These are phyloP conservation scores for Sesia bembeciformis DNA, from an alignment of 2,888 invertebrate genomes.

Conservation along the genomic window DNA sequence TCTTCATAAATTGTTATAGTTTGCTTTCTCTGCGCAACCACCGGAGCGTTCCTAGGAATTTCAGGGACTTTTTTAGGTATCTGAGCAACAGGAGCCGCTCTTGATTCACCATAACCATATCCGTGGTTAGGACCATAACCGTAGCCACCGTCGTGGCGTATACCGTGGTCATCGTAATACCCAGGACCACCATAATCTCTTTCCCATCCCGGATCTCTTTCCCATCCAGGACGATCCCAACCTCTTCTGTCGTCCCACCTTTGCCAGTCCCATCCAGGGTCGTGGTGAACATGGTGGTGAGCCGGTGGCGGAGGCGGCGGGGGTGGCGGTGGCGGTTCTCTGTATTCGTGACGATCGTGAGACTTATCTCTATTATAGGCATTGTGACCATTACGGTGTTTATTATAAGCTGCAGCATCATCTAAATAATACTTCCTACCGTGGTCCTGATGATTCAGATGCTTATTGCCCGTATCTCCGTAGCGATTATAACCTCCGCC, in stretches of 20 bases:
- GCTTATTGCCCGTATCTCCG: slow-evolving; percentile 54
- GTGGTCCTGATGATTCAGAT: slow-evolving; percentile 51
- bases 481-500: slow-evolving; percentile 52
- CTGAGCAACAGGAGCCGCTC: slow-evolving; percentile 43
- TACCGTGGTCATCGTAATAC: slow-evolving; percentile 54
- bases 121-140: slow-evolving; percentile 54
- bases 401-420: slow-evolving; percentile 53
- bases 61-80: slow-evolving; percentile 33
- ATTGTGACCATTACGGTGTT: slow-evolving; percentile 50
- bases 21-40: slow-evolving; percentile 59
- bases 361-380: slow-evolving; percentile 48
- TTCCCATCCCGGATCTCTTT: slow-evolving; percentile 29
- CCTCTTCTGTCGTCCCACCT: slow-evolving; percentile 39
- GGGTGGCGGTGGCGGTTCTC: slow-evolving; percentile 23
- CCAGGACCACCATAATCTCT: slow-evolving; percentile 40
- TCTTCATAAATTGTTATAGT: slow-evolving; percentile 71
- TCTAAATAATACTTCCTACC: slow-evolving; percentile 64
- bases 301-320: not conserved
- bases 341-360: slow-evolving; percentile 42
- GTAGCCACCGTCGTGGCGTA: slow-evolving; percentile 54
- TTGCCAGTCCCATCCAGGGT: slow-evolving; percentile 50
- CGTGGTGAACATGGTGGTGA: slow-evolving; percentile 14
- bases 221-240: slow-evolving; percentile 28
- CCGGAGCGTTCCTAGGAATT: slow-evolving; percentile 40
- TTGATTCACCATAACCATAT: slow-evolving; percentile 53